Base-by-base conservation (phyloP, 2,888 invertebrate species). In the Abrostola tripartita region DNA sequence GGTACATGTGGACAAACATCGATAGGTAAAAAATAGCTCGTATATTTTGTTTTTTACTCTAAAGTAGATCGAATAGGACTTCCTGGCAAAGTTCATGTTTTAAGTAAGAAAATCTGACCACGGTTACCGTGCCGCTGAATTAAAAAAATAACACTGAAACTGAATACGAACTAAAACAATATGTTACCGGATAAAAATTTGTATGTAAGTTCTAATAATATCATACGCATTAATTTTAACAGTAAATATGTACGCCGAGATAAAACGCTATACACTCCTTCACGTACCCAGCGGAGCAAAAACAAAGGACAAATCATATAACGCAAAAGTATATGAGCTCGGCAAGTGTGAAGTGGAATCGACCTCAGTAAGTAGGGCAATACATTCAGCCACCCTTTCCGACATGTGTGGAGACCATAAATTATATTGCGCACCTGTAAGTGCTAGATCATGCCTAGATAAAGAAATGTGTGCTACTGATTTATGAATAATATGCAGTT, bases 351-450 rank as follows among this genome's bases (percentile, higher is more conserved):
- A 86, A 81, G 81, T 82, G 81, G 83, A 83, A 87, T 88, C 87
- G 87, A 87, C 88, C 90, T 80, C 82, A 59, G 85, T 88, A 90
- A 91, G 89, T 90, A 85, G 88, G 87, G 88, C 88, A 90, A 91
- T 91, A 90, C 90, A 90, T 90, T 89, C 86, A 85, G 81, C 83
- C 80, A 81, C 88, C 89, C 88, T 88, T 88, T 82, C 85, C 84
- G 79, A 83, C 91, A 91, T 86, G 86, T 91, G 90, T 86, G 88
- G 83, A 84, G 80, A 83, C 80, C 88, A 90, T 92, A 92, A 92
- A 92, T 92, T 87, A 89, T 84, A 81, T 74, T 77, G 85, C 89
- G 84, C 91, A 92, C 92, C 92, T 92, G 91, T 86, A 89, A 89
- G 89, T 86, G 86, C 88, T 87, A 89, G 91, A 90, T 91, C 85